Conservation (phyloP, 2,113 vertebrate genomes). For the Hirundichthys speculiger region DNA sequence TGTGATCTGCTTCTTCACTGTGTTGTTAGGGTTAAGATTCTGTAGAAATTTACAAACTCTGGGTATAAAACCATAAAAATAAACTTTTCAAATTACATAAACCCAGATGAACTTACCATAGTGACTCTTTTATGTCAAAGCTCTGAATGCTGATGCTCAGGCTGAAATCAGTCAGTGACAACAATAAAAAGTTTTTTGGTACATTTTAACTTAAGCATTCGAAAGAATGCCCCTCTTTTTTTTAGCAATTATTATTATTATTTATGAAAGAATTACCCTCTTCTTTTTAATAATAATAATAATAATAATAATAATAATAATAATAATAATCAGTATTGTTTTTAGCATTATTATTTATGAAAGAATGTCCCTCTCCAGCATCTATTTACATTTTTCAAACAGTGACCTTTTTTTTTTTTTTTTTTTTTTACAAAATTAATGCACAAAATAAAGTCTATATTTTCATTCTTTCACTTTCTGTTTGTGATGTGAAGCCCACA, state of each 20-base stretch:
- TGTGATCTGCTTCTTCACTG: background rate
- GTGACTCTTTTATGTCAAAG: slow-evolving; percentile 25
- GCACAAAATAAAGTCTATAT: slow-evolving; percentile 26
- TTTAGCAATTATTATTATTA: too few relatives aligned
- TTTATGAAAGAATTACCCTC: too few relatives aligned
- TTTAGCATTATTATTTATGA: too few relatives aligned
- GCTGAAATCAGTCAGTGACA: slow-evolving; percentile 5
- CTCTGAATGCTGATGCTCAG: slow-evolving; percentile 10
- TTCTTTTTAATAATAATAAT: too few relatives aligned
- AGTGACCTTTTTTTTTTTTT: background rate
- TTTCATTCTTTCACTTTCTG: slow-evolving; percentile 60
- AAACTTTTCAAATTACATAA: background rate
- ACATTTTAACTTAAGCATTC: slow-evolving; percentile 3
- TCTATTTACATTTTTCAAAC: background rate
- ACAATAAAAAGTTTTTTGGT: background rate
- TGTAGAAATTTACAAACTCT: background rate
- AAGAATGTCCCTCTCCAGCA: background rate
- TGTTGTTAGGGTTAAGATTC: background rate
- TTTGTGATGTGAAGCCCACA: slow-evolving; percentile 62
- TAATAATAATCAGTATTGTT: too few relatives aligned
- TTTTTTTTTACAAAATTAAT: slow-evolving; percentile 12
- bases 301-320: too few relatives aligned
- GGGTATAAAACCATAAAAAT: slow-evolving; percentile 7
- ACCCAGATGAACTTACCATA: background rate
- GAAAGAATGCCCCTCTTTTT: background rate